Conservation (phyloP, 1,140 invertebrate genomes). For the Chrysoperla carnea region DNA sequence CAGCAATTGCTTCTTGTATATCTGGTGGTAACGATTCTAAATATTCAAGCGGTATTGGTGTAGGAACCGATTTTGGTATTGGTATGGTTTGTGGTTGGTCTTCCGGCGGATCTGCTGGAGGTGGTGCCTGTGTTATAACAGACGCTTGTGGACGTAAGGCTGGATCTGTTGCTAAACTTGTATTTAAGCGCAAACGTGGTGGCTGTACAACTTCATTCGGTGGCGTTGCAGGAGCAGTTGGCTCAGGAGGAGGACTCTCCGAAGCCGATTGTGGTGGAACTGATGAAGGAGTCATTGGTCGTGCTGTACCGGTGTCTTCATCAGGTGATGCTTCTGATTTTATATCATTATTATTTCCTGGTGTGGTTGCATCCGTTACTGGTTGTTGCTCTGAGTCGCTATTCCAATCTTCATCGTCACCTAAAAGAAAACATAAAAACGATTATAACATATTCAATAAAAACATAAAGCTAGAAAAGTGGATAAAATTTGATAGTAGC, state of each 20-base stretch:
- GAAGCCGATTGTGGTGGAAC: neutral
- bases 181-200: conserved; percentile 54
- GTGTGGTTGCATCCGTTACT: conserved; percentile 2
- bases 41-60: conserved; percentile 25
- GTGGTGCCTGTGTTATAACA: conserved; percentile 8
- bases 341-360: neutral
- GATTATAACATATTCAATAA: too few relatives aligned
- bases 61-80: conserved; percentile 21
- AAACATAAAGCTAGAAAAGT: too few relatives aligned
- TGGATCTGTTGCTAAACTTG: conserved; percentile 62
- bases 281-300: neutral
- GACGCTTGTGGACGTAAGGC: conserved; percentile 41
- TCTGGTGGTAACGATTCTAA: conserved; percentile 22
- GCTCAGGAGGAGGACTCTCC: conserved; percentile 14
- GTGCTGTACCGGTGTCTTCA: conserved; percentile 6
- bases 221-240: conserved; percentile 15
- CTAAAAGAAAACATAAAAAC: conserved; percentile 12
- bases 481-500: too few relatives aligned
- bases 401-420: conserved; percentile 40
- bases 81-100: conserved; percentile 13
- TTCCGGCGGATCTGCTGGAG: conserved; percentile 12
- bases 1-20: conserved; percentile 28
- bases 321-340: neutral
- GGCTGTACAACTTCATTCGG: conserved; percentile 26
- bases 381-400: conserved; percentile 25